Evolutionary conservation across 2,113 vertebrate genomes (phyloP).

Genomic region (Proterorhinus semilunaris): DNA sequence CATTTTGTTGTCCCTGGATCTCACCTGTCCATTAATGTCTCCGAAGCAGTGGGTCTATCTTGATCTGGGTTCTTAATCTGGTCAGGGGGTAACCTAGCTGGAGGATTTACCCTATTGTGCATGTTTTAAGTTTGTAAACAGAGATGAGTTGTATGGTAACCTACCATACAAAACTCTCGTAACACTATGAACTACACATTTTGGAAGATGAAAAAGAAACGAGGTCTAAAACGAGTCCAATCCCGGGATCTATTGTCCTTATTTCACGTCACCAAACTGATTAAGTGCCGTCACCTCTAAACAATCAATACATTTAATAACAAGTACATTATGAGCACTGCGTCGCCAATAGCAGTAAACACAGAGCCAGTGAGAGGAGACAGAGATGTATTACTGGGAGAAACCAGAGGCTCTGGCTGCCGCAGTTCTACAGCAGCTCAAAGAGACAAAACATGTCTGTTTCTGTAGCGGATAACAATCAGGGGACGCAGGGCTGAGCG

Average conservation of each 20-base stretch:
- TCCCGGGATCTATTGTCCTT: neutral
- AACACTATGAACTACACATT: neutral
- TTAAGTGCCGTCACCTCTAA: neutral
- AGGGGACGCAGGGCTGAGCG: too few relatives aligned
- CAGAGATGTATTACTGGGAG: conserved; percentile 3
- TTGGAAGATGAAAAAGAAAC: neutral
- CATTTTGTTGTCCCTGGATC: too few relatives aligned
- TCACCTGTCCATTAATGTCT: too few relatives aligned
- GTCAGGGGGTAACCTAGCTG: too few relatives aligned
- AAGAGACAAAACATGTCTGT: too few relatives aligned
- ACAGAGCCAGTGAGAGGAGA: neutral
- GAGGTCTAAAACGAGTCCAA: neutral
- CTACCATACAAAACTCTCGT: too few relatives aligned
- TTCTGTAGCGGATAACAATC: too few relatives aligned
- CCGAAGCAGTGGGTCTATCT: too few relatives aligned
- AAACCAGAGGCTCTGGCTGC: neutral
- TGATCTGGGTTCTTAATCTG: too few relatives aligned
- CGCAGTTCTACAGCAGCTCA: neutral
- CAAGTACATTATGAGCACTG: neutral
- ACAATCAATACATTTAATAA: conserved; percentile 5
- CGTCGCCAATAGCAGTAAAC: neutral
- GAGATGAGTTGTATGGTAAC: too few relatives aligned
- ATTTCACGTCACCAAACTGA: neutral
- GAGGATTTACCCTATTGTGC: too few relatives aligned
- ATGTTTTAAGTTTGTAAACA: too few relatives aligned